Evolutionary conservation across 2,888 invertebrate genomes (phyloP), one percentile per base, ranked within the genome.

Genomic region (Lordiphosa fenestrarum): DNA sequence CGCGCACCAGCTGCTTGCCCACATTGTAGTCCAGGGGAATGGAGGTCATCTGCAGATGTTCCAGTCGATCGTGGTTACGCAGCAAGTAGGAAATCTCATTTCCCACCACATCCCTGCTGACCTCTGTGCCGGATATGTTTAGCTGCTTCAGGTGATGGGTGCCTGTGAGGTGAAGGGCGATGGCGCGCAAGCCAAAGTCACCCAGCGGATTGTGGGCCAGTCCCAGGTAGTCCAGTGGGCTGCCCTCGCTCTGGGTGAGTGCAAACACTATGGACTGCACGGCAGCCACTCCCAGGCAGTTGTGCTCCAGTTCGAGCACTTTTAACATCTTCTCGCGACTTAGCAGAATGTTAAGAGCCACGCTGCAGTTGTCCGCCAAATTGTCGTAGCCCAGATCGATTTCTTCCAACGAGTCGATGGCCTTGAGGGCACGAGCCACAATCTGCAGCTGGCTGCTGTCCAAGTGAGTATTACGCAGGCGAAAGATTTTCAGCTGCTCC

Each of bases 311-410:
- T 41, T 88, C 80, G 0, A 88, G 55, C 1, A 36, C 30, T 33
- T 65, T 67, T 0, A 87, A 39, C 19, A 73, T 67, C 0, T 13
- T 51, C 0, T 61, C 64, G 6, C 68, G 59, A 1, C 71, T 42
- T 1, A 88, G 56, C 4, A 86, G 69, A 10, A 75, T 61, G n/a
- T 49, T 64, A 2, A 88, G 47, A 0, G 70, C 57, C 3, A 62
- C 47, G n/a, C 57, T 66, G 30, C 88, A 87, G 21, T 86, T 73
- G 23, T 88, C 86, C 0, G 49, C 10, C 35, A 88, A 65, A 19
- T 83, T 72, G 56, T 86, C 81, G 49, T 67, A 81, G 0, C 81
- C 83, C n/a, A 88, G 86, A 44, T 88, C 88, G 0, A 88, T 41
- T 0, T 67, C 58, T 36, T 88, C 84, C 5, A 88, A 48, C 0